Percentiles rank a stretch among this genome's conserved stretches.
Evolutionary conservation across 2,888 invertebrate species (phyloP).

Genomic region (Mesorhabditis belari): DNA sequence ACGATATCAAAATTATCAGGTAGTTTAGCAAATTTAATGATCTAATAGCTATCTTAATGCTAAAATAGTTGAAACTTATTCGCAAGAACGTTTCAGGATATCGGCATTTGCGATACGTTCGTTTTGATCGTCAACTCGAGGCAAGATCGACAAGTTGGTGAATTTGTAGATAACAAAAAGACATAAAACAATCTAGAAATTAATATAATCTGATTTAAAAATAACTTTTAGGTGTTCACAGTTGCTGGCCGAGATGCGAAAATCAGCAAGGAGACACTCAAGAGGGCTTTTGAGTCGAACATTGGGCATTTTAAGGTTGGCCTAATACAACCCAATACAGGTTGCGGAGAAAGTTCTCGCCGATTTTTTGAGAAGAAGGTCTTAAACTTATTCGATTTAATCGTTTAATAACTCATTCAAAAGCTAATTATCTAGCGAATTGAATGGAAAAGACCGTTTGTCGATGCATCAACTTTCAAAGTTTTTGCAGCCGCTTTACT

Average conservation of each 20-base stretch:
- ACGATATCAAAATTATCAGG: constrained; percentile 48
- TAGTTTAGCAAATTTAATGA: constrained; percentile 5
- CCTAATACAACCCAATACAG: too few species aligned
- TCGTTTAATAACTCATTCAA: too few species aligned
- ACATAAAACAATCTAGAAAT: not conserved
- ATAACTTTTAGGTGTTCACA: constrained; percentile 38
- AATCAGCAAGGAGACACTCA: constrained; percentile 45
- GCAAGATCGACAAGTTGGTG: constrained; percentile 40
- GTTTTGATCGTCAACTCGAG: constrained; percentile 50
- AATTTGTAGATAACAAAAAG: not conserved
- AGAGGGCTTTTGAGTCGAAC: constrained; percentile 49
- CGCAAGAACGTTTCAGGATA: constrained; percentile 31
- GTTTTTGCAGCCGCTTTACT: too few species aligned
- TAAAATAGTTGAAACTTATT: not conserved
- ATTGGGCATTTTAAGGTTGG: constrained; percentile 14
- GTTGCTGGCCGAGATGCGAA: constrained; percentile 49
- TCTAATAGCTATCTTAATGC: not conserved
- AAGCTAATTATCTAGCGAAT: too few species aligned
- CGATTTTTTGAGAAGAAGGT: too few species aligned
- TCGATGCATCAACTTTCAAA: too few species aligned
- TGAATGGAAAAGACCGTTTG: too few species aligned
- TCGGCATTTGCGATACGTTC: constrained; percentile 46
- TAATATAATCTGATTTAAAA: not conserved
- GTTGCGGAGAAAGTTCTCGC: too few species aligned
- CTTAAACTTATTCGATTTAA: too few species aligned